phyloP scores from a whole-genome alignment of 2,113 vertebrate species.

The Planiliza haematocheilus region DNA sequence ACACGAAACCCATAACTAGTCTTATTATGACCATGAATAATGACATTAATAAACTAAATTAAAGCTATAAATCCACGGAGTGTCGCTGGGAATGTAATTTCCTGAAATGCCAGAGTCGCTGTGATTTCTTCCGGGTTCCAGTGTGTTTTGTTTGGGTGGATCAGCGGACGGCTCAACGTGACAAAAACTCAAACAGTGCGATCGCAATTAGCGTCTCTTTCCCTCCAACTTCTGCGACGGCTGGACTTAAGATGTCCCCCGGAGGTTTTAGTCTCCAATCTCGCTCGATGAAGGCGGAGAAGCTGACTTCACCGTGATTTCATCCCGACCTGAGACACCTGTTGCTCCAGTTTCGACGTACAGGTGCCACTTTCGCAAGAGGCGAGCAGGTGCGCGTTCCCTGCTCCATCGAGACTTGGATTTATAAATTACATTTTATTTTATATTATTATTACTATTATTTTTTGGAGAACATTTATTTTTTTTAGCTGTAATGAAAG shows the following conservation, averaged over 20 bases:
- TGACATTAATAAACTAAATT: no score
- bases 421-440: background rate
- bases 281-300: background rate
- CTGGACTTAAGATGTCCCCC: background rate
- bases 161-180: constrained; percentile 18
- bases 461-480: no score
- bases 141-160: constrained; percentile 61
- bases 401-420: constrained; percentile 2
- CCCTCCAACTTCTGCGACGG: background rate
- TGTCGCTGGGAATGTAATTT: constrained; percentile 34
- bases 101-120: constrained; percentile 35
- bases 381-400: constrained; percentile 5
- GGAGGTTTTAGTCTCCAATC: background rate
- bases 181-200: constrained; percentile 7
- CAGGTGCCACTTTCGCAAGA: constrained; percentile 48
- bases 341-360: constrained; percentile 67
- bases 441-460: background rate
- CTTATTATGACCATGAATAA: no score
- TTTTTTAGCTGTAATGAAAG: constrained; percentile 85
- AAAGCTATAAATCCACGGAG: no score
- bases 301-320: constrained; percentile 40
- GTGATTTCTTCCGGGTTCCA: constrained; percentile 78
- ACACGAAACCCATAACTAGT: no score
- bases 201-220: background rate
- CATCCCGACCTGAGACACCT: constrained; percentile 77